phyloP scores from a whole-genome alignment of 2,797 vertebrate species.

The Enteromius anoplus region DNA sequence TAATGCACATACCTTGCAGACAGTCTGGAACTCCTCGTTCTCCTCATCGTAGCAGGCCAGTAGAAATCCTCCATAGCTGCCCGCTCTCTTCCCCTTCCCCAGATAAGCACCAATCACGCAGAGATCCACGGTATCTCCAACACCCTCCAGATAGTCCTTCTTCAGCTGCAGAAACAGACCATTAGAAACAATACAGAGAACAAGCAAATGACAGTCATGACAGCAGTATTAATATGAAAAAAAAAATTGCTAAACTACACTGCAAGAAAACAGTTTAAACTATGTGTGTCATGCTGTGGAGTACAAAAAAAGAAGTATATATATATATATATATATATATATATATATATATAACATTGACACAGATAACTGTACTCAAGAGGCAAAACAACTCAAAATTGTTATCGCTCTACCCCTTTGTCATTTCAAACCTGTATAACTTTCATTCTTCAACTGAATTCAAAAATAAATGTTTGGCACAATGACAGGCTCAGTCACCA shows the following conservation, averaged over 20 bases:
- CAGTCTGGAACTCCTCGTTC: constrained; percentile 89
- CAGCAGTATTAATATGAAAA: constrained; percentile 1
- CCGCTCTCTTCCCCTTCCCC: constrained; percentile 87
- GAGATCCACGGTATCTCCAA: constrained; percentile 89
- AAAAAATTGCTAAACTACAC: constrained; percentile 9
- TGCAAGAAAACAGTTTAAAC: neutral
- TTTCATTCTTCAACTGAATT: neutral
- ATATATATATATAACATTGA: neutral
- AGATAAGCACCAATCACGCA: constrained; percentile 91
- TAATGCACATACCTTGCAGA: constrained; percentile 84
- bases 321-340: too few relatives aligned
- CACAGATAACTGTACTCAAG: neutral
- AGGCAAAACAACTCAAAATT: neutral
- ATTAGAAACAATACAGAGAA: constrained; percentile 28
- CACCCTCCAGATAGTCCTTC: constrained; percentile 90
- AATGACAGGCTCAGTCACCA: neutral
- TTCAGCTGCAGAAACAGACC: constrained; percentile 77
- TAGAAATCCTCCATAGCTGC: constrained; percentile 88
- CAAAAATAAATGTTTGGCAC: neutral
- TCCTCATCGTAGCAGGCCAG: constrained; percentile 89
- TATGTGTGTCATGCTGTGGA: neutral
- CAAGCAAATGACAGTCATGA: constrained; percentile 11
- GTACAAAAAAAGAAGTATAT: neutral
- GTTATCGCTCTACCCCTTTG: neutral
- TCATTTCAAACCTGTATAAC: neutral